Evolutionary conservation across 2,113 vertebrate genomes (phyloP).

Genomic region (Sminthopsis crassicaudata): DNA sequence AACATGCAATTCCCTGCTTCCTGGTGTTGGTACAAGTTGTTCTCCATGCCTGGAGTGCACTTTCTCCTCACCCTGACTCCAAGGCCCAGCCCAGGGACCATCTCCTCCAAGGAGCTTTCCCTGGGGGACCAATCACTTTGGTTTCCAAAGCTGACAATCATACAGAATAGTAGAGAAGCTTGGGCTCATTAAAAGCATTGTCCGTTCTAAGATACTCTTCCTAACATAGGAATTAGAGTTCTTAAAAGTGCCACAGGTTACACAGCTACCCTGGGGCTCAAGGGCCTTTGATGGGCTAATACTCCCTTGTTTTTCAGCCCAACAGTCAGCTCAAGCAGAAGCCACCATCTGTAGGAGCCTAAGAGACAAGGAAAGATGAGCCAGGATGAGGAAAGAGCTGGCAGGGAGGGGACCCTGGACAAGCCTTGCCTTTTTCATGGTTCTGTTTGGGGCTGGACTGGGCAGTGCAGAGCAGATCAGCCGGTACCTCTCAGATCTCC

Average conservation of each 20-base stretch:
- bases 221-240: background rate
- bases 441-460: background rate
- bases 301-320: background rate
- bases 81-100: background rate
- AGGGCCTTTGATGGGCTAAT: too few relatives aligned
- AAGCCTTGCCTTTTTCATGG: background rate
- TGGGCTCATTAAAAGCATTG: background rate
- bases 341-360: background rate
- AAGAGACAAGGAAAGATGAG: background rate
- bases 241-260: background rate
- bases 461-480: background rate
- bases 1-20: background rate
- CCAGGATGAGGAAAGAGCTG: background rate
- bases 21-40: background rate
- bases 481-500: background rate
- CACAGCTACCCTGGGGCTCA: background rate
- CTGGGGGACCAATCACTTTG: background rate
- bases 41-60: background rate
- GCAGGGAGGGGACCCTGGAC: background rate
- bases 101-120: background rate
- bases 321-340: too few relatives aligned
- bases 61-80: background rate
- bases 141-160: background rate
- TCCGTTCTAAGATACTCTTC: too few relatives aligned
- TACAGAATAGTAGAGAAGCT: background rate